Percentiles rank a stretch among this genome's conserved stretches.
phyloP scores from a whole-genome alignment of 2,888 invertebrate genomes.

The Thyatira batis region DNA sequence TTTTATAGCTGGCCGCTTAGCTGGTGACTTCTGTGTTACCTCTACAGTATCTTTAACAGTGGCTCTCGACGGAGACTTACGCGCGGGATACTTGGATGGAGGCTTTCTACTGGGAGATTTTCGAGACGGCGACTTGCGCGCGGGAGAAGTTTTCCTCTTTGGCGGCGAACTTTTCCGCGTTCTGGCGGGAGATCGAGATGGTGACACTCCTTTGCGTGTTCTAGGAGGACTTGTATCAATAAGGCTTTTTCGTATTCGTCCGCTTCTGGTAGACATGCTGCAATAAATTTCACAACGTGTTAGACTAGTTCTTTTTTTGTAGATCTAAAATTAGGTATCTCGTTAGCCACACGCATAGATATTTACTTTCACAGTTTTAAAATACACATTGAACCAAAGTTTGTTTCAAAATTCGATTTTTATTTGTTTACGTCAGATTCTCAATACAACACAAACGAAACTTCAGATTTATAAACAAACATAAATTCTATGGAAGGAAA shows the following conservation, averaged over 20 bases:
- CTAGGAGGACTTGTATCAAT: conserved; percentile 64
- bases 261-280: conserved; percentile 74
- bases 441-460: conserved; percentile 12
- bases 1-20: conserved; percentile 57
- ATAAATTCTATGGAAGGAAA: conserved; percentile 30
- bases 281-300: conserved; percentile 32
- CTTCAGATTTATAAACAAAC: conserved; percentile 26
- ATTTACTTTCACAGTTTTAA: conserved; percentile 40
- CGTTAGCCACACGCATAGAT: conserved; percentile 62
- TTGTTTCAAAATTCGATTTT: neutral
- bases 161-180: conserved; percentile 62
- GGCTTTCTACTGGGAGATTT: conserved; percentile 77
- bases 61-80: conserved; percentile 70
- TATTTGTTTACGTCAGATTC: conserved; percentile 4
- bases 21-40: conserved; percentile 54
- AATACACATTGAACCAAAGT: conserved; percentile 12
- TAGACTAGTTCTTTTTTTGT: conserved; percentile 28
- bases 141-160: conserved; percentile 54
- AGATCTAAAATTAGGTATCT: conserved; percentile 66
- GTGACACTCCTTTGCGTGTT: conserved; percentile 64
- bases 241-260: conserved; percentile 56
- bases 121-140: conserved; percentile 77
- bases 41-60: conserved; percentile 46
- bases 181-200: conserved; percentile 74
- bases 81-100: conserved; percentile 62